Evolutionary conservation across 2,888 invertebrate genomes (phyloP), one percentile per base, ranked within the genome.

Genomic region (Unio pictorum): DNA sequence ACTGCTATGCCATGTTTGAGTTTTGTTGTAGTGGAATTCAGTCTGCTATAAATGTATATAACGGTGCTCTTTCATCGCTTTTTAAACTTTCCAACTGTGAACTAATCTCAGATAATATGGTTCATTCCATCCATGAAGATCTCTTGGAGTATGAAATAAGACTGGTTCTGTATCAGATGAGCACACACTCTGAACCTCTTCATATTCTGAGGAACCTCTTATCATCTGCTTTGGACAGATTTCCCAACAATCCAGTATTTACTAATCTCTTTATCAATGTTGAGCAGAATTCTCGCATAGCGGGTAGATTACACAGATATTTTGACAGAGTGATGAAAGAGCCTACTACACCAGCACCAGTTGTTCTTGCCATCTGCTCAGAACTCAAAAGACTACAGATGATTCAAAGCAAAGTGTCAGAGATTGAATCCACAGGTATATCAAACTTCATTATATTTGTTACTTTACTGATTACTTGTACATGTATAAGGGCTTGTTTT

Each of bases 1-100:
- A 82, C 30, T 89, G 89, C 75, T 84, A 77, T 73, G 81, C 84
- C 8, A 69, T 87, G 65, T 89, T 88, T 76, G 82, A 85, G 63
- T 88, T 87, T 69, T 81, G 87, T 73, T 81, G 84, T 30, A 72
- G 74, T 26, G 85, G 81, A 57, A 34, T 85, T 30, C 74, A 84
- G 34, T 69, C 76, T 20, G 77, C 77, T 65, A 55, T 71, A 17
- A 63, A 62, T 55, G 69, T 76, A 1, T 74, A 69, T 64, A 60
- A 72, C n/a, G 56, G 69, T 65, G 64, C 69, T 55, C 23, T 63
- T 20, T 11, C 34, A 18, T 18, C 60, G 55, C 26, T 64, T 55
- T 18, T 26, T 15, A 64, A 64, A 55, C 56, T 28, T 64, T 55
- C 64, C 18, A 26, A 57, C 17, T 7, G 20, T n/a, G 23, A 64